Conservation (phyloP, 2,888 invertebrate species). For the Heliconius aoede region DNA sequence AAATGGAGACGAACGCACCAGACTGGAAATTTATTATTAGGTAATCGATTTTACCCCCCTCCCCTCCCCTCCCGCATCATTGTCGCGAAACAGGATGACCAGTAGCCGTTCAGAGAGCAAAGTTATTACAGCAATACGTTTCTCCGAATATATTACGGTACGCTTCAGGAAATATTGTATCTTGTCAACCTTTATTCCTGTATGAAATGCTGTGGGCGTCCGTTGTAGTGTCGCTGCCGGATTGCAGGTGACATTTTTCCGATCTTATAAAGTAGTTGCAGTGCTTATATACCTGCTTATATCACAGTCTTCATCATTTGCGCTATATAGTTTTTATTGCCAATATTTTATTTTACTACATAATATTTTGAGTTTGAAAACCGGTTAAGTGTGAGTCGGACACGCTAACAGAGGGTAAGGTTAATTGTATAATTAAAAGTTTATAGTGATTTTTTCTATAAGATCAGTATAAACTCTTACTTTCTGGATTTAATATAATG, state of each 20-base stretch:
- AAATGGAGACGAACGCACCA: slow-evolving; percentile 34
- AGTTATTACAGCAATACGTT: slow-evolving; percentile 47
- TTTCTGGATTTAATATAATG: no score
- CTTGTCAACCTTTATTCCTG: slow-evolving; percentile 39
- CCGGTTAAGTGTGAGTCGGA: no score
- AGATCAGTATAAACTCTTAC: no score
- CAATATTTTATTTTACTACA: not conserved
- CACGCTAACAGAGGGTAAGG: no score
- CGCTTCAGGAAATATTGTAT: slow-evolving; percentile 39
- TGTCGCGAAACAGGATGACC: slow-evolving; percentile 44
- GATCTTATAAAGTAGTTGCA: slow-evolving; percentile 9
- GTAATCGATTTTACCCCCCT: slow-evolving; percentile 43
- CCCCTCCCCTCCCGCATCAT: slow-evolving; percentile 40
- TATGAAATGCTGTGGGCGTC: slow-evolving; percentile 21
- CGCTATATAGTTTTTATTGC: not conserved
- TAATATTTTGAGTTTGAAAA: not conserved
- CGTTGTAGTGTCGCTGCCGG: not conserved
- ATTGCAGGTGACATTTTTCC: slow-evolving; percentile 26
- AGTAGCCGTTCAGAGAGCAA: slow-evolving; percentile 43
- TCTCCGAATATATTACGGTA: slow-evolving; percentile 44
- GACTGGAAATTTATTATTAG: slow-evolving; percentile 47
- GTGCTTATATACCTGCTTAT: not conserved
- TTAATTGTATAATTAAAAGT: no score
- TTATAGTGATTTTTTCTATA: no score
- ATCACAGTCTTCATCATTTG: not conserved